A percentile compares a stretch with the other conserved stretches of the same genome.
These are phyloP conservation scores for Maniola hyperantus DNA, from an alignment of 2,888 invertebrate genomes.

Conservation along the genomic window DNA sequence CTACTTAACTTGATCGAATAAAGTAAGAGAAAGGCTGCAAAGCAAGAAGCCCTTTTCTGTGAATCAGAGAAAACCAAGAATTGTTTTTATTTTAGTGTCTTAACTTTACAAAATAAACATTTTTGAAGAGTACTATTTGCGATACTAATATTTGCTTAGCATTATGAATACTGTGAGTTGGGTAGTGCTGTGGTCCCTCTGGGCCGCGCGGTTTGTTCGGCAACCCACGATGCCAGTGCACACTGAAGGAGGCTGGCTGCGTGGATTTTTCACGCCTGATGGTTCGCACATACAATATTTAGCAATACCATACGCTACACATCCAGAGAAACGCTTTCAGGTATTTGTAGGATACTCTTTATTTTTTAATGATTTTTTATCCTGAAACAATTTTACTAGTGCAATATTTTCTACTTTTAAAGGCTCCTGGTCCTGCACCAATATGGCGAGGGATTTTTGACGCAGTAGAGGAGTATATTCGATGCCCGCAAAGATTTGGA, in stretches of 20 bases:
- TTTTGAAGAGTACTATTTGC: too few relatives aligned
- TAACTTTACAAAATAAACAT: too few relatives aligned
- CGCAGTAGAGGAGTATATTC: constrained; percentile 59
- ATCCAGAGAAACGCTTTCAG: constrained; percentile 55
- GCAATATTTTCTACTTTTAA: not conserved
- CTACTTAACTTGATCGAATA: too few relatives aligned
- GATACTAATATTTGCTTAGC: too few relatives aligned
- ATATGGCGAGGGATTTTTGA: constrained; percentile 61
- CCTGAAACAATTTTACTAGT: too few relatives aligned
- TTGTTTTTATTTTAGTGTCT: too few relatives aligned
- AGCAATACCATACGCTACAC: constrained; percentile 63
- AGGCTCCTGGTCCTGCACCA: constrained; percentile 68
- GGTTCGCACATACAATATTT: constrained; percentile 56
- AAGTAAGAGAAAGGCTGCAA: too few relatives aligned
- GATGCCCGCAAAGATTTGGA: constrained; percentile 56
- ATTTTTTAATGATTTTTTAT: too few relatives aligned
- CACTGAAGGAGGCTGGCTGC: constrained; percentile 50
- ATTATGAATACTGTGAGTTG: constrained; percentile 44
- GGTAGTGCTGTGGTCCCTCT: constrained; percentile 68
- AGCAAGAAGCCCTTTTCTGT: too few relatives aligned
- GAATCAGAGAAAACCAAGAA: too few relatives aligned
- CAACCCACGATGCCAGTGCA: constrained; percentile 58
- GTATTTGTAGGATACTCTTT: constrained; percentile 40
- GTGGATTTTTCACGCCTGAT: constrained; percentile 49
- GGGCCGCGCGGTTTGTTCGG: constrained; percentile 61